Conservation (phyloP, 2,113 vertebrate species). For the Rostratula benghalensis region DNA sequence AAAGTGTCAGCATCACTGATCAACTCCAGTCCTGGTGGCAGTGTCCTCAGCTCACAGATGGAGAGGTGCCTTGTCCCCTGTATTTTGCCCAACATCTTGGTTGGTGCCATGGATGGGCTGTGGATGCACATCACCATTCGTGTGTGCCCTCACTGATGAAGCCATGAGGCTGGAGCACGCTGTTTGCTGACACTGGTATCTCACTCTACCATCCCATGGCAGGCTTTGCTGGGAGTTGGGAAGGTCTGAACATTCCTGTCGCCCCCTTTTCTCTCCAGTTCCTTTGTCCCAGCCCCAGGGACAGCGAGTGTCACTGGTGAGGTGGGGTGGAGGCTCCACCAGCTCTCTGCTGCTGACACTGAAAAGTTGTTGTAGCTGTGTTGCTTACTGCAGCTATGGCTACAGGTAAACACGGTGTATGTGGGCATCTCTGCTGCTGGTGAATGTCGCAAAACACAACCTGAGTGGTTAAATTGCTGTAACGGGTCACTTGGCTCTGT, state of each 20-base stretch:
- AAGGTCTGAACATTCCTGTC: not conserved
- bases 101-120: not conserved
- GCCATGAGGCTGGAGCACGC: not conserved
- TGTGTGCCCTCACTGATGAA: not conserved
- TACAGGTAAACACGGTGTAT: not conserved
- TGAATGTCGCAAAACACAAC: not conserved
- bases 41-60: not conserved
- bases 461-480: not conserved
- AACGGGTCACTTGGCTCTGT: not conserved
- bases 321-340: not conserved
- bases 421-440: not conserved
- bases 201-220: not conserved
- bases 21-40: not conserved
- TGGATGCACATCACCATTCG: rapidly evolving
- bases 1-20: not conserved
- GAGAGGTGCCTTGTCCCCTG: too few relatives aligned
- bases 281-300: not conserved
- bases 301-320: too few relatives aligned
- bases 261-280: not conserved
- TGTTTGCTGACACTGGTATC: not conserved
- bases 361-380: too few relatives aligned
- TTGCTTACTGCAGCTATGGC: not conserved
- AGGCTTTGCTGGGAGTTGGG: not conserved
- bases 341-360: not conserved
- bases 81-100: not conserved